Evolutionary conservation across 2,797 vertebrate genomes (phyloP).

Genomic region (Dryobates pubescens): DNA sequence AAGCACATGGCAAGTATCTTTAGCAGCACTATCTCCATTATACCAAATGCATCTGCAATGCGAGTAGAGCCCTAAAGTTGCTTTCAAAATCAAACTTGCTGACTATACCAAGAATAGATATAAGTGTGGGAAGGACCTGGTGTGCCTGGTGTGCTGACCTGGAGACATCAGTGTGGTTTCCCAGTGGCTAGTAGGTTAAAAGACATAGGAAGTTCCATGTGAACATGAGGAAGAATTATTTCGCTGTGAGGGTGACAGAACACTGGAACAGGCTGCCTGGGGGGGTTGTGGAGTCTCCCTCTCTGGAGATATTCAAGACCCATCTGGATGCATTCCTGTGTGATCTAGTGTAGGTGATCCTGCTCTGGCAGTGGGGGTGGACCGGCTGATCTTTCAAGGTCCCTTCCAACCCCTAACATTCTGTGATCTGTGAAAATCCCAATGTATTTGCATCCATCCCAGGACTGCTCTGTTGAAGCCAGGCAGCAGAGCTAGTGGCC

Average conservation of each 20-base stretch:
- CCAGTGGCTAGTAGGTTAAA: not conserved
- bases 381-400: no score
- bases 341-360: no score
- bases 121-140: not conserved
- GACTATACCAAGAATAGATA: not conserved
- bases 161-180: not conserved
- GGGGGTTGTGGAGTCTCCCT: no score
- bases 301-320: no score
- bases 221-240: no score
- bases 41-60: not conserved
- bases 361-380: no score
- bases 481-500: not conserved
- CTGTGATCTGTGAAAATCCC: not conserved
- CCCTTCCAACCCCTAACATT: no score
- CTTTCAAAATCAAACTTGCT: not conserved
- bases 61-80: not conserved
- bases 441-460: not conserved
- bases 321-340: no score
- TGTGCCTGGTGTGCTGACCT: not conserved
- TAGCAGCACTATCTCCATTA: not conserved
- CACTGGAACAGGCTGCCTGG: no score
- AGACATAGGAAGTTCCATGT: no score
- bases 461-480: not conserved
- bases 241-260: no score
- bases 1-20: constrained; percentile 48